Evolutionary conservation across 1,140 invertebrate species (phyloP), one percentile per base, ranked within the genome.

Genomic region (Glomeris maerens): DNA sequence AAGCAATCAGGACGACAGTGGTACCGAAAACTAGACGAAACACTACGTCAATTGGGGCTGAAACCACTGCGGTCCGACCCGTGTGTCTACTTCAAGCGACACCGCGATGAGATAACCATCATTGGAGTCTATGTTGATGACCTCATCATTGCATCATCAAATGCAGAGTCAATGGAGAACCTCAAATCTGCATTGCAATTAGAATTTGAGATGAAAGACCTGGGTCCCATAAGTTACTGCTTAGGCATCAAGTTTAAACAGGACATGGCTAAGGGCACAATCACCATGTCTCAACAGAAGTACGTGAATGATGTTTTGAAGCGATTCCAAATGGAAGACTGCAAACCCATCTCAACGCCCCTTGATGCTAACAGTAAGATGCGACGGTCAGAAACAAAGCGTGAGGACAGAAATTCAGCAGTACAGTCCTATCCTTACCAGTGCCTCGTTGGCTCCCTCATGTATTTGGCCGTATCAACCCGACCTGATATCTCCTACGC

Each of bases 401-500:
- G 25, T 4, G 5, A 17, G 5, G 40, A 42, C 5, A 5, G 36
- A 29, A 38, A 31, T 38, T 26, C 45, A 46, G 31, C 55, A 40
- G 20, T 50, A 29, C 47, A 57, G 27, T 54, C 42, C 54, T 26
- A n/a, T 7, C 52, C 60, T 63, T 58, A 64, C 57, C 55, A 62
- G 50, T 26, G 67, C 55, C 58, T 62, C 55, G 47, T 69, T 23
- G 65, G 64, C 22, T 55, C 56, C 13, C 53, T 74, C 13, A 63
- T 70, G 57, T 73, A 72, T 57, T 46, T 72, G 10, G 45, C 61
- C 13, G 52, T 64, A n/a, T 52, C 57, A 0, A 71, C 67, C 14
- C 47, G 71, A 23, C 71, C 70, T 42, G 71, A 73, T 55, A 68
- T 73, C 21, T 52, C 65, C 1, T 71, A 56, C 59, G 58, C 66